Base-by-base conservation (phyloP, 2,797 vertebrate species). In the Hybognathus amarus region DNA sequence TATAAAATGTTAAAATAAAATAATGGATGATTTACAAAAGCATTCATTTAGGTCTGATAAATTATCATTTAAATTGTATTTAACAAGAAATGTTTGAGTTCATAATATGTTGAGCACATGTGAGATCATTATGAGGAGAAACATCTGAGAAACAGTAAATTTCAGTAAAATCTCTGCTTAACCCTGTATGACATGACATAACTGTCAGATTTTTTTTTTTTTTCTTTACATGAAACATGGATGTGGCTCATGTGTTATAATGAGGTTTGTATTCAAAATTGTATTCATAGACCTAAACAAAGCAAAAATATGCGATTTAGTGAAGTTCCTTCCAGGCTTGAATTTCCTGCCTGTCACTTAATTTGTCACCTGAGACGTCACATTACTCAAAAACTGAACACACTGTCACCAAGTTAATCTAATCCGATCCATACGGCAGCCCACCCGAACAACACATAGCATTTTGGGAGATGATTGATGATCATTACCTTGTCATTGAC, bases 401-500 rank as follows among this genome's bases (percentile, higher is more conserved):
- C 33, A 70, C 61, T 52, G 52, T 38, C 66, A 59, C 12, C 63
- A 66, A 11, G 42, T 67, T 24, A 66, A 66, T 78, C 22, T n/a
- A 56, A 79, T 82, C 18, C 10, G 3, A 52, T 77, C 30, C 63
- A 77, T 27, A 71, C n/a, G 10, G 4, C 36, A 24, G 13, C 63
- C 52, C 33, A 40, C 4, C 69, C 2, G 1, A 64, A 66, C 27
- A 59, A 18, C 12, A 82, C 38, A 84, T 77, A 47, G 63, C 79
- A 30, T 81, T 68, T 67, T 64, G 80, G 69, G 33, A 54, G 42
- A 66, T 74, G 36, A 83, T 30, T 52, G 13, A 33, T 67, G 63
- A 83, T 83, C 80, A 68, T 93, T 96, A 99, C 98, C 97, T 99
- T 99, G 89, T 99, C 97, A 89, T 95, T 98, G 83, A 99, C 96